Evolutionary conservation across 1,140 invertebrate genomes (phyloP).

Genomic region (Saccostrea glomerata): DNA sequence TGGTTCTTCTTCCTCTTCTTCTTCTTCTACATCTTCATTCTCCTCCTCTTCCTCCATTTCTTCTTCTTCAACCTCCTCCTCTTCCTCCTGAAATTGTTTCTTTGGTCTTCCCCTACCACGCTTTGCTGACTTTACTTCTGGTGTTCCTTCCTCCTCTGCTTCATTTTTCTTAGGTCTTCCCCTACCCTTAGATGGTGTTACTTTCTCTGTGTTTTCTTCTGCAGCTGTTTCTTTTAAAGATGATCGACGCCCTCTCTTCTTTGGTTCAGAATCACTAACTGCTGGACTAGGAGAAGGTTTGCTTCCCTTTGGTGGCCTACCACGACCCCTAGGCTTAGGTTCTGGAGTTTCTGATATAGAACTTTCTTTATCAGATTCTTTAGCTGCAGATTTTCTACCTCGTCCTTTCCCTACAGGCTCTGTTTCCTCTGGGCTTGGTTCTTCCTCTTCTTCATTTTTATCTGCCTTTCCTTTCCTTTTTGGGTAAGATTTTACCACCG

Average conservation of each 20-base stretch:
- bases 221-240: slow-evolving; percentile 21
- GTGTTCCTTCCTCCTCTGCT: not conserved
- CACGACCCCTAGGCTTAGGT: slow-evolving; percentile 38
- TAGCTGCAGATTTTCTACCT: slow-evolving; percentile 57
- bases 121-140: not conserved
- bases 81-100: not conserved
- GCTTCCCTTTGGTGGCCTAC: slow-evolving; percentile 49
- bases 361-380: slow-evolving; percentile 52
- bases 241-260: not conserved
- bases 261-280: not conserved
- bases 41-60: slow-evolving; percentile 27
- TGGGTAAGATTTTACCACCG: not conserved
- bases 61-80: slow-evolving; percentile 15
- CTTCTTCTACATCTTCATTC: not conserved
- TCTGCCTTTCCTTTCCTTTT: slow-evolving; percentile 38
- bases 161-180: slow-evolving; percentile 49
- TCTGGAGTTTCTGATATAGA: slow-evolving; percentile 47
- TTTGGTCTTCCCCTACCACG: slow-evolving; percentile 10
- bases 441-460: slow-evolving; percentile 39
- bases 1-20: slow-evolving; percentile 29
- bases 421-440: slow-evolving; percentile 30
- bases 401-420: slow-evolving; percentile 53
- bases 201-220: slow-evolving; percentile 11
- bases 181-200: slow-evolving; percentile 42
- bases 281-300: slow-evolving; percentile 52